Percentiles rank a stretch among this genome's conserved stretches.
These are phyloP conservation scores for Palythoa grandiflora DNA, from an alignment of 92 coral and sea anemone species.

Conservation along the genomic window DNA sequence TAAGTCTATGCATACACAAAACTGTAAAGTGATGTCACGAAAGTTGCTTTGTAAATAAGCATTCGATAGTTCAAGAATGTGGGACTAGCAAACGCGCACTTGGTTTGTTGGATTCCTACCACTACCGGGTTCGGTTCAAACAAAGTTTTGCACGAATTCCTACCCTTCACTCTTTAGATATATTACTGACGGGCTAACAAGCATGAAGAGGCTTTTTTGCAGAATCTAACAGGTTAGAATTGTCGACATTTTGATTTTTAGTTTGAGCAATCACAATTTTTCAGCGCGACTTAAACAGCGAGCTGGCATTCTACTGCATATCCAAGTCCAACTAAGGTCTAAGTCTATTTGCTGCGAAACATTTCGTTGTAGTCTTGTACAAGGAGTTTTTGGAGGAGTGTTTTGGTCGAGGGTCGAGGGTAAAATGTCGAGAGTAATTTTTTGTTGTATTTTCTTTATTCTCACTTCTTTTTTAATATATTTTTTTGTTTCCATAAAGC, in stretches of 20 bases:
- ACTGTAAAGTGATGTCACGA: constrained; percentile 2
- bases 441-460: too few relatives aligned
- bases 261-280: background rate
- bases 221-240: background rate
- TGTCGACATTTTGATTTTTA: background rate
- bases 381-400: too few relatives aligned
- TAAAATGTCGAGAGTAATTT: too few relatives aligned
- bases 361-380: background rate
- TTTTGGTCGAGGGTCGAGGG: too few relatives aligned
- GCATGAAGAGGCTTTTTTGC: background rate
- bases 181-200: background rate
- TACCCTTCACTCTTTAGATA: background rate
- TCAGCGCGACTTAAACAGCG: background rate
- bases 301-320: background rate
- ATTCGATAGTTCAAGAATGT: background rate
- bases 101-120: background rate
- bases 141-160: background rate
- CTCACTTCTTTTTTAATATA: too few relatives aligned
- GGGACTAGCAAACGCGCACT: background rate
- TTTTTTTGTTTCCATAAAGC: too few relatives aligned
- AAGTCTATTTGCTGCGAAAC: background rate
- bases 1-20: constrained; percentile 1
- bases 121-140: background rate
- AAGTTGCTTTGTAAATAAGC: background rate
- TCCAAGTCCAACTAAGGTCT: background rate